Conservation (phyloP, 1,140 invertebrate species). For the Drosophila pandora region DNA sequence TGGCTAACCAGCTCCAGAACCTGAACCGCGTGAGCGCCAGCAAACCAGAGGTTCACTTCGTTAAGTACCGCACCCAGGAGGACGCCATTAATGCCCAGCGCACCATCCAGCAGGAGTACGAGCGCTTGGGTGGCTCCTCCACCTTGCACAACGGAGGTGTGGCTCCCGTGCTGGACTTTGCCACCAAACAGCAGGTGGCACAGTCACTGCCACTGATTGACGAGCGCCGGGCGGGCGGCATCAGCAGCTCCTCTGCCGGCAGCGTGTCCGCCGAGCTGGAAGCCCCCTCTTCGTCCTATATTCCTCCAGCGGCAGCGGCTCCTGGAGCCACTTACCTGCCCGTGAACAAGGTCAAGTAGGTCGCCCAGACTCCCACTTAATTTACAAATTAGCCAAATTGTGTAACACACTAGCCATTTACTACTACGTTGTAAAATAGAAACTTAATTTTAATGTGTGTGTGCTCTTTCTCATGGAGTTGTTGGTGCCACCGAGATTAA, state of each 20-base stretch:
- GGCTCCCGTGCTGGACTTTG: conserved; percentile 73
- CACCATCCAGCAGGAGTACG: conserved; percentile 76
- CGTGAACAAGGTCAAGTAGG: conserved; percentile 64
- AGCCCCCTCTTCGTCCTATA: conserved; percentile 41
- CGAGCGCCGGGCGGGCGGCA: conserved; percentile 31
- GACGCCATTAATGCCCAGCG: conserved; percentile 74
- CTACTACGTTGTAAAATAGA: conserved; percentile 65
- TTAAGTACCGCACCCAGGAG: conserved; percentile 72
- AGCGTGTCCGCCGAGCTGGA: conserved; percentile 45
- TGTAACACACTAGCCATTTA: conserved; percentile 44
- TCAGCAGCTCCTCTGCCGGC: conserved; percentile 21
- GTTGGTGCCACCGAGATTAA: conserved; percentile 58
- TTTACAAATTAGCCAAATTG: conserved; percentile 73
- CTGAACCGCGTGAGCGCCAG: conserved; percentile 61
- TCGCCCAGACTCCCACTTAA: neutral
- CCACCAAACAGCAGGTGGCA: conserved; percentile 45
- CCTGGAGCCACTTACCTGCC: conserved; percentile 65
- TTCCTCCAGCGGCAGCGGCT: conserved; percentile 44
- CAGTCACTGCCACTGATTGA: conserved; percentile 34
- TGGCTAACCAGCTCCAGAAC: conserved; percentile 71
- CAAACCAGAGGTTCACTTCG: conserved; percentile 77
- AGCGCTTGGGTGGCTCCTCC: conserved; percentile 65
- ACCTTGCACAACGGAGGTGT: conserved; percentile 65
- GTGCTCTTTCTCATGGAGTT: conserved; percentile 2
- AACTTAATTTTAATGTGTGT: conserved; percentile 67